Base-by-base conservation (phyloP, 1,140 invertebrate species). In the Tyrophagus putrescentiae region DNA sequence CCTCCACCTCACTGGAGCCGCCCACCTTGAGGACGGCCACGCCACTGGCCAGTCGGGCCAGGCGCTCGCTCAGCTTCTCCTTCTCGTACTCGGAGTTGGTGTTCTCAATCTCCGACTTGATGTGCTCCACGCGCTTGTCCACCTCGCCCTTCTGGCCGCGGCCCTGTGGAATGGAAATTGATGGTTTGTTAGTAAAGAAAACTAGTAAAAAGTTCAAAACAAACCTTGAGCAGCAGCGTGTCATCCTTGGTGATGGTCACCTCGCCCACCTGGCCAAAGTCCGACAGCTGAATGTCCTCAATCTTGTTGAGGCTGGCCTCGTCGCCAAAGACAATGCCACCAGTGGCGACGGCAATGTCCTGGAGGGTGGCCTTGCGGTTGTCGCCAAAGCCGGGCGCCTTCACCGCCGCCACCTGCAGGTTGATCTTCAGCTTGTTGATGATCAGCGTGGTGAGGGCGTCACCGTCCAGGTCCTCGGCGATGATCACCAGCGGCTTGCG, bases 81-180 rank as follows among this genome's bases (percentile, higher is more conserved):
- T 98, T 98, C 71, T 99, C 96, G 73, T 99, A 99, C 64, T 98
- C 95, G 4, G 92, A 97, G 11, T 83, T 95, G 0, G 93, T 96
- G 21, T 85, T 79, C 23, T 83, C 80, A 67, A 99, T 97, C 73
- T 96, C 93, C 67, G 97, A 91, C 69, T 87, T 82, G 57, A 99
- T 82, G 71, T 92, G 85, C 21, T 87, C 83, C n/a, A 91, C 82
- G 63, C 96, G 79, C 64, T 83, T 83, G 50, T 91, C 84, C 69
- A 99, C 82, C 56, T 95, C 87, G 45, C 76, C 73, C 69, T 89
- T 85, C 62, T 87, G 83, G 54, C 95, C 96, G 68, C 81, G 78
- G 13, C 84, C 84, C 75, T 78, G n/a, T n/a, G n/a, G n/a, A n/a
- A n/a, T n/a, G 63, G 3, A 67, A 65, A 34, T 52, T 39, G 21